These are phyloP conservation scores for Agonum fuliginosum DNA, from an alignment of 2,888 invertebrate genomes.

Conservation along the genomic window DNA sequence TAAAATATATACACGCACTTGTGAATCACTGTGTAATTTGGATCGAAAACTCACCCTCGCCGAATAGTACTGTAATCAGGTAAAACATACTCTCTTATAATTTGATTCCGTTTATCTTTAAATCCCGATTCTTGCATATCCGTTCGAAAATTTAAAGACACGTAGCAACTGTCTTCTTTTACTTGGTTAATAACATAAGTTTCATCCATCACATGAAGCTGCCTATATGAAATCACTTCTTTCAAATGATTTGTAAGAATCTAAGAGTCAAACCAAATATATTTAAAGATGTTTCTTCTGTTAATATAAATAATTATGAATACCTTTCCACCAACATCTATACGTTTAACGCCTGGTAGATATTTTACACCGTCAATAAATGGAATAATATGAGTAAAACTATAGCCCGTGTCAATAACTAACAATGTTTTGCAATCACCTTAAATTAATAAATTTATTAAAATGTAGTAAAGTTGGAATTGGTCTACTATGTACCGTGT, in stretches of 20 bases:
- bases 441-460: slow-evolving; percentile 19
- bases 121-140: slow-evolving; percentile 84
- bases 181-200: slow-evolving; percentile 98
- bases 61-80: slow-evolving; percentile 96
- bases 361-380: slow-evolving; percentile 83
- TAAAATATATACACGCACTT: too few species aligned
- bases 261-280: slow-evolving; percentile 20
- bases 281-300: slow-evolving; percentile 27
- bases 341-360: slow-evolving; percentile 82
- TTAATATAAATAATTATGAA: not conserved
- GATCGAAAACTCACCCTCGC: slow-evolving; percentile 82
- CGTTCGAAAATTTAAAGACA: slow-evolving; percentile 86
- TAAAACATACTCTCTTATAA: slow-evolving; percentile 92
- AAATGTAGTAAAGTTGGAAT: not conserved
- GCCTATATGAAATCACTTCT: slow-evolving; percentile 96
- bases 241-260: slow-evolving; percentile 96
- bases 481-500: slow-evolving; percentile 2
- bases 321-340: slow-evolving; percentile 97
- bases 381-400: slow-evolving; percentile 95
- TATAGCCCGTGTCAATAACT: slow-evolving; percentile 95
- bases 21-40: too few species aligned
- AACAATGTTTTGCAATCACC: slow-evolving; percentile 71
- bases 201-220: slow-evolving; percentile 98
- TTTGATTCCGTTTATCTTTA: slow-evolving; percentile 79
- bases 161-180: slow-evolving; percentile 98